phyloP scores from a whole-genome alignment of 2,113 vertebrate species.

The Falcunculus frontatus region DNA sequence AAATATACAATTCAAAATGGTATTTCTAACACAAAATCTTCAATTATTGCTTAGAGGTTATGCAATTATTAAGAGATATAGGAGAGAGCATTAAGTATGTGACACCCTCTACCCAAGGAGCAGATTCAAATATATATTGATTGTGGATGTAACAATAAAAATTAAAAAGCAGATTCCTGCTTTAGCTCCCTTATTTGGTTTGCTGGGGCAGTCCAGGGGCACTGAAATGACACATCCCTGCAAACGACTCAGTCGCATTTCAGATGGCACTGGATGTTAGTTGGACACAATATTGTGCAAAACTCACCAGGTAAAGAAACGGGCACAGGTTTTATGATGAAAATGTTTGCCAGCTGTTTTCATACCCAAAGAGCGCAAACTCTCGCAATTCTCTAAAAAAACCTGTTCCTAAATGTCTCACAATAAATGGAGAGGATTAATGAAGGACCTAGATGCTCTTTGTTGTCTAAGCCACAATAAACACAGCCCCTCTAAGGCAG shows the following conservation, averaged over 20 bases:
- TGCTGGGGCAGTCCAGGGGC: background rate
- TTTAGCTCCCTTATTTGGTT: background rate
- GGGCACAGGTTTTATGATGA: background rate
- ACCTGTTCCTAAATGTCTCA: background rate
- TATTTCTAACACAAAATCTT: background rate
- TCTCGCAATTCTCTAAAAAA: background rate
- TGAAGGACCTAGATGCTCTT: background rate
- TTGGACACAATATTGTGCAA: background rate
- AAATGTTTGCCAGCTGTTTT: background rate
- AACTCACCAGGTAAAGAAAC: background rate
- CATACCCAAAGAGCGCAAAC: background rate
- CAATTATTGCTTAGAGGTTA: background rate
- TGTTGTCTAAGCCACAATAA: background rate
- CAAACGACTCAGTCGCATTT: background rate
- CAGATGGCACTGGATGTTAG: background rate
- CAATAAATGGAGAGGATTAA: background rate
- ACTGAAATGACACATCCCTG: background rate
- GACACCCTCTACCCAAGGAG: background rate
- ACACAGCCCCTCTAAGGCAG: background rate
- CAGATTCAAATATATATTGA: background rate
- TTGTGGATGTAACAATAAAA: background rate
- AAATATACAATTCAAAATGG: background rate
- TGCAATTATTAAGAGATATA: background rate
- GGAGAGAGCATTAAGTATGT: background rate
- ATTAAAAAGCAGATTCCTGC: background rate